Base-by-base conservation (phyloP, 1,140 invertebrate genomes). In the Euwallacea fornicatus region DNA sequence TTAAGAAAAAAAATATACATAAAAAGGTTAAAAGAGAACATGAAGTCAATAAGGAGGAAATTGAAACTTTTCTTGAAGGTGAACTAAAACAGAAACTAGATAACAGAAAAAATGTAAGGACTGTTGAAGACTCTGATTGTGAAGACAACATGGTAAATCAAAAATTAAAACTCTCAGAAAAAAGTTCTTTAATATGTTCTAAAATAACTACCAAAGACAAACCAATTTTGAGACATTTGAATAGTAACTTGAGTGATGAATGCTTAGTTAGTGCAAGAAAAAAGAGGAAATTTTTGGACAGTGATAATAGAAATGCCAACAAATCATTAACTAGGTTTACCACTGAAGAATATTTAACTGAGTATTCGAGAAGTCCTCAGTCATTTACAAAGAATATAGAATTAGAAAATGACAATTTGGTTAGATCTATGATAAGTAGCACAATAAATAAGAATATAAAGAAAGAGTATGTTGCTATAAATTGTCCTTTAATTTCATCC, bases 291-390 rank as follows among this genome's bases (percentile, higher is more conserved):
- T 50, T 50, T 11, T 50, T 53, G 21, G 47, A 53, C 16, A 64
- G 46, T 53, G 21, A 53, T 33, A 46, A 64, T 60, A 60, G 41
- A 7, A 41, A 13, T 42, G 42, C 2, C 46, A 42, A n/a, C 42
- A 60, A 60, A 13, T 10, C 42, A 7, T 63, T 63, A 16, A 41
- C n/a, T 8, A 66, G 8, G 16, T 66, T 66, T 66, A 66, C 64
- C 7, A 66, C 64, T n/a, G 64, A 56, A 55, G 64, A 56, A 21
- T 66, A 66, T 56, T 42, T 66, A 33, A 56, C n/a, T 13, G 64
- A 66, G 33, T 42, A 42, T 66, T 42, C 21, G 9, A 66, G 2
- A 55, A 6, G 56, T 42, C 64, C 41, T 21, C n/a, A 66, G 15
- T 42, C 42, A 56, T 56, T 56, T 42, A 7, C 15, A 33, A 42